Percentiles rank a stretch among this genome's conserved stretches.
Evolutionary conservation across 2,888 invertebrate genomes (phyloP).

Genomic region (Adelognathus sp.): DNA sequence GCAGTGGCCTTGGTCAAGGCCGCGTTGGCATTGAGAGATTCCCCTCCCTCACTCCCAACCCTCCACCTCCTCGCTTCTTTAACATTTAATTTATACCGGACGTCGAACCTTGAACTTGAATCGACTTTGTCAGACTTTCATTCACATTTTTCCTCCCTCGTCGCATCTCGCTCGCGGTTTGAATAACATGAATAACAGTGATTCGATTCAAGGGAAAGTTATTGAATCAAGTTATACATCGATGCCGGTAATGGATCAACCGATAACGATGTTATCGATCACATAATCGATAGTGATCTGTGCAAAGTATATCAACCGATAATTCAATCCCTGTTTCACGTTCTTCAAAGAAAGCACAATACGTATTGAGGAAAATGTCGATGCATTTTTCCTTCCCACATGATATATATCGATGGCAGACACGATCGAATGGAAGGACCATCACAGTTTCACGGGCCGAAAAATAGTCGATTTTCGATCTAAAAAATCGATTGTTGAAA

Average conservation of each 20-base stretch:
- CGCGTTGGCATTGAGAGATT: conserved; percentile 68
- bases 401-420: not conserved
- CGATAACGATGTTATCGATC: not conserved
- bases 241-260: not conserved
- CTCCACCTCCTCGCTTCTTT: too few relatives aligned
- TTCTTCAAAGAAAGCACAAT: not conserved
- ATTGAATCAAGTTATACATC: not conserved
- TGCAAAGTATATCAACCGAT: not conserved
- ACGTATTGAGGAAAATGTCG: not conserved
- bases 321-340: not conserved
- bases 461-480: too few relatives aligned
- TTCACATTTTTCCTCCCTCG: not conserved
- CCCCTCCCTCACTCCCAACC: conserved; percentile 26
- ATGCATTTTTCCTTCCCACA: not conserved
- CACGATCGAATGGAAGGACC: not conserved
- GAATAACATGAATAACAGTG: not conserved
- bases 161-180: not conserved
- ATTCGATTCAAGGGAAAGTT: not conserved
- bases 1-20: conserved; percentile 72
- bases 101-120: conserved; percentile 68
- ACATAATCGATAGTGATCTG: not conserved
- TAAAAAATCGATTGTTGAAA: too few relatives aligned
- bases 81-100: conserved; percentile 72
- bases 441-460: too few relatives aligned
- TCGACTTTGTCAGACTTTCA: conserved; percentile 20